Evolutionary conservation across 2,888 invertebrate species (phyloP).

Genomic region (Molanna angustata): DNA sequence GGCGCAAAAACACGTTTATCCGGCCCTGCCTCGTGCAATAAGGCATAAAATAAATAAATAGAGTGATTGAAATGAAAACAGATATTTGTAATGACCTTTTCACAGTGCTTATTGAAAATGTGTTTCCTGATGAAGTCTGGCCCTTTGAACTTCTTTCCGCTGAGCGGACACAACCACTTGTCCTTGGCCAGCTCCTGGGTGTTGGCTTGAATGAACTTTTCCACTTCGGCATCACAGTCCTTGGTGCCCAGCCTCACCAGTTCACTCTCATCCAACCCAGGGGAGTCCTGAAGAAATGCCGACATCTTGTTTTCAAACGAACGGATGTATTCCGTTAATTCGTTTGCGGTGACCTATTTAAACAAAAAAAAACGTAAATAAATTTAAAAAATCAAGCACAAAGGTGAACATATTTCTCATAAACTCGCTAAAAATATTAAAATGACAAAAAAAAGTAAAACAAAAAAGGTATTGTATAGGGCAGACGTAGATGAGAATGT

Average conservation of each 20-base stretch:
- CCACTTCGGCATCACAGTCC: slow-evolving; percentile 72
- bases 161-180: slow-evolving; percentile 98
- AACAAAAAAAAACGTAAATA: too few relatives aligned
- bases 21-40: too few relatives aligned
- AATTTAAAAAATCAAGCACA: too few relatives aligned
- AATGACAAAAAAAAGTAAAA: too few relatives aligned
- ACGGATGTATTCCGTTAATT: slow-evolving; percentile 71
- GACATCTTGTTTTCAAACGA: slow-evolving; percentile 90
- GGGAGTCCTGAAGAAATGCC: slow-evolving; percentile 78
- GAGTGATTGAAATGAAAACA: too few relatives aligned
- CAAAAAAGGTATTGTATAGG: too few relatives aligned
- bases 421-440: too few relatives aligned
- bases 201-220: slow-evolving; percentile 93
- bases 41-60: too few relatives aligned
- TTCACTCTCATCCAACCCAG: slow-evolving; percentile 71
- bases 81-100: slow-evolving; percentile 61
- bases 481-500: too few relatives aligned
- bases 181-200: slow-evolving; percentile 96
- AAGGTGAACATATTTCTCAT: too few relatives aligned
- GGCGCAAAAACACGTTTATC: too few relatives aligned
- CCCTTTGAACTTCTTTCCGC: slow-evolving; percentile 98
- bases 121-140: slow-evolving; percentile 99
- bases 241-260: slow-evolving; percentile 82
- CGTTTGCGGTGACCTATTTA: slow-evolving; percentile 62
- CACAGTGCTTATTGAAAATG: slow-evolving; percentile 94